phyloP scores from a whole-genome alignment of 2,797 vertebrate genomes.

The Eulemur mongoz region DNA sequence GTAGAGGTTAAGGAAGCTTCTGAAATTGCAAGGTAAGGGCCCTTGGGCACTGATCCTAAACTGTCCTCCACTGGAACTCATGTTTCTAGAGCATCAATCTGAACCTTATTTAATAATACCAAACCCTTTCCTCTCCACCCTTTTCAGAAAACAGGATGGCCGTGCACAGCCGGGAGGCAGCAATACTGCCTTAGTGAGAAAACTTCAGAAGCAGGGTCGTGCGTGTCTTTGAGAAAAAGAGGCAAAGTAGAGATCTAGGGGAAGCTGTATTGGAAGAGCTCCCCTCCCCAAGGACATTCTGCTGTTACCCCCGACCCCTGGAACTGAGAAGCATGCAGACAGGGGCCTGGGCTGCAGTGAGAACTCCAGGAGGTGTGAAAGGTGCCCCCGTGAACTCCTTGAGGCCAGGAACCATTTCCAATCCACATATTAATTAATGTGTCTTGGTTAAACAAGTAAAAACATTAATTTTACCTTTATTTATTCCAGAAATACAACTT shows the following conservation, averaged over 20 bases:
- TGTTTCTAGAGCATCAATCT: neutral
- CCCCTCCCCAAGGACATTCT: neutral
- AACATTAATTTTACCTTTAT: neutral
- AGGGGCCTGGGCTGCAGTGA: neutral
- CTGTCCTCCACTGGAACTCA: neutral
- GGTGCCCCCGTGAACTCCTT: neutral
- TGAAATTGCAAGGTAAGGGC: neutral
- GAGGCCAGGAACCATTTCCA: neutral
- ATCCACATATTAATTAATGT: neutral
- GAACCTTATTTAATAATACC: neutral
- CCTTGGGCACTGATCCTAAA: neutral
- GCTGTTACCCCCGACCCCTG: neutral
- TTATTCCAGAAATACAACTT: neutral
- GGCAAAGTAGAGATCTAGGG: neutral
- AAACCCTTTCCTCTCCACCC: neutral
- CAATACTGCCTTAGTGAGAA: neutral
- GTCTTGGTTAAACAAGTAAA: neutral
- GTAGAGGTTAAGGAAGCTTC: neutral
- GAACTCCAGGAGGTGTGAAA: neutral
- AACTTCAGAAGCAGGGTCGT: neutral
- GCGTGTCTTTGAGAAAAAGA: neutral
- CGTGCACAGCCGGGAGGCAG: neutral
- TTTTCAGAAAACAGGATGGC: neutral
- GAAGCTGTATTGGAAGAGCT: neutral
- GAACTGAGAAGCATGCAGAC: neutral